Base-by-base conservation (phyloP, 1,140 invertebrate genomes). In the Conus betulinus region DNA sequence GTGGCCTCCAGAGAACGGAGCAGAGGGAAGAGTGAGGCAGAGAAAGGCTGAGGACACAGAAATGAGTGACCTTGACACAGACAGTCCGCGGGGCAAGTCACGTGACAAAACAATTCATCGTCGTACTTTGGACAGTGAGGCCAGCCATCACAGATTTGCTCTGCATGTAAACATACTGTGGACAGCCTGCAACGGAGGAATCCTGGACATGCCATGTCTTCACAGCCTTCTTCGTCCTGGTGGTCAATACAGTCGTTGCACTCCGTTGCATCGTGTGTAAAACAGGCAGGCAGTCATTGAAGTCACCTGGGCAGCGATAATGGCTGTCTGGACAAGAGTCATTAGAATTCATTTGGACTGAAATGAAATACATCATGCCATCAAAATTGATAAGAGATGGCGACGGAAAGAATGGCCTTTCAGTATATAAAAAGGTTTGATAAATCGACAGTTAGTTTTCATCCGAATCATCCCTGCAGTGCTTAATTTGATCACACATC, bases 221-320 rank as follows among this genome's bases (percentile, higher is more conserved):
- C 67, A 4, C 55, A 7, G 27, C 39, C 17, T n/a, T 81, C 83
- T 88, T 81, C n/a, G 53, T 88, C 87, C 39, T 84, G 78, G 15
- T 63, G 63, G 51, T 84, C 52, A 5, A 5, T 79, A n/a, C 87
- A 88, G 82, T 88, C 87, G 20, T 63, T 13, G n/a, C 82, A 39
- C 74, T 25, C 87, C 87, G 71, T 88, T 88, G 39, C 87, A 88
- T 71, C 87, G 84, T 83, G 83, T 84, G 52, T 88, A 87, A 39
- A 39, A 87, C 25, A 52, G 85, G 88, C 23, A 87, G 79, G 39
- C 84, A 83, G 52, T 82, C 76, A 27, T 71, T 76, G 27, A 78
- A 20, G 17, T 15, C 4, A 39, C 87, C 87, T 83, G 51, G 63
- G 20, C 60, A 63, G 10, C 60, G 10, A 23, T n/a, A 74, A 25